Evolutionary conservation across 2,797 vertebrate species (phyloP).

Genomic region (Myotis daubentonii): DNA sequence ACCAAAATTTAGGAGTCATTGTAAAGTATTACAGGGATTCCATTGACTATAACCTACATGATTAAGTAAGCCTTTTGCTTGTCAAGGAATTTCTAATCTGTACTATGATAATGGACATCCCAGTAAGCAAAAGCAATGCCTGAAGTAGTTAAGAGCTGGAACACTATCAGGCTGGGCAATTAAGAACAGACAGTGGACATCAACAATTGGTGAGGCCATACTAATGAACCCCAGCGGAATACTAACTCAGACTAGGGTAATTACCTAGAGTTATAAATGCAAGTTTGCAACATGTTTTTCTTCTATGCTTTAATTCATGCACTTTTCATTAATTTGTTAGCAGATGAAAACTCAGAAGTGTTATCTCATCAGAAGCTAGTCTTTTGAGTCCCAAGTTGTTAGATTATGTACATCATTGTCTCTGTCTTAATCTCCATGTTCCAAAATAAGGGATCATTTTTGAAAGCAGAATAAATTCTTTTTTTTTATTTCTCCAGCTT

Average conservation of each 20-base stretch:
- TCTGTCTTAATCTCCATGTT: background rate
- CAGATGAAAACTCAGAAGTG: background rate
- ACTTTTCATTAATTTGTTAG: background rate
- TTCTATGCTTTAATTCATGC: background rate
- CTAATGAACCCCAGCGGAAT: background rate
- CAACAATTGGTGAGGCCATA: background rate
- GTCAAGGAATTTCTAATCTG: background rate
- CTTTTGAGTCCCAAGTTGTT: background rate
- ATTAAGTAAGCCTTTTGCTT: background rate
- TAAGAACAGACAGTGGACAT: background rate
- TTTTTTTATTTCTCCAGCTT: background rate
- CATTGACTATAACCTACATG: background rate
- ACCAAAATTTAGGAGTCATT: background rate
- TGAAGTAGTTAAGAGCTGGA: background rate
- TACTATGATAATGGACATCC: too few relatives aligned
- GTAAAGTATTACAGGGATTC: background rate
- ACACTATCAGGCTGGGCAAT: background rate
- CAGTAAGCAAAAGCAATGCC: background rate
- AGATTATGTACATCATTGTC: rapidly evolving
- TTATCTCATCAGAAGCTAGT: too few relatives aligned
- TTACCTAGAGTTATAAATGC: background rate
- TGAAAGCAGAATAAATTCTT: background rate
- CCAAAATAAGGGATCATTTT: background rate
- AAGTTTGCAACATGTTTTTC: background rate
- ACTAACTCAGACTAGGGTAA: too few relatives aligned